Evolutionary conservation across 2,113 vertebrate genomes (phyloP).

Genomic region (Eonycteris spelaea): DNA sequence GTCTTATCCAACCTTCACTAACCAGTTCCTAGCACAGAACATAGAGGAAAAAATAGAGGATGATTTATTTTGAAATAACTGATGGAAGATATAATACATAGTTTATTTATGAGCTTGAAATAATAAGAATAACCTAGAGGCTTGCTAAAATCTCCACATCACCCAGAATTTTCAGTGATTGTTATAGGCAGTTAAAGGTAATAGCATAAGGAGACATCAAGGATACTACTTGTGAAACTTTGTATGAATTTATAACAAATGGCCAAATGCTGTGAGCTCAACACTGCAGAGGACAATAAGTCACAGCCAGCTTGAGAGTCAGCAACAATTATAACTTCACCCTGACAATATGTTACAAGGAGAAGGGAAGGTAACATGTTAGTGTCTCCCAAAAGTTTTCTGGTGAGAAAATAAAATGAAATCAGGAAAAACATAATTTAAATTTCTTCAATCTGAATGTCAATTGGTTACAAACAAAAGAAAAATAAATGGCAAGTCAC

Average conservation of each 20-base stretch:
- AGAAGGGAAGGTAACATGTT: conserved; percentile 3
- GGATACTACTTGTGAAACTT: background rate
- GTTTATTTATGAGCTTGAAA: background rate
- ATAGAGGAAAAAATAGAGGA: background rate
- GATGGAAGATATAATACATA: background rate
- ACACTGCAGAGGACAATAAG: background rate
- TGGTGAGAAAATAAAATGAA: conserved; percentile 43
- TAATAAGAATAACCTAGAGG: background rate
- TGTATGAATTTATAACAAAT: background rate
- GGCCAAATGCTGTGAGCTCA: background rate
- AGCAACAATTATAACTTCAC: background rate
- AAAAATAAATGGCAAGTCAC: background rate
- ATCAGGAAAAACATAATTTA: background rate
- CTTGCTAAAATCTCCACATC: background rate
- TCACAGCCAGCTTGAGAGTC: background rate
- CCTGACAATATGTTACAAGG: background rate
- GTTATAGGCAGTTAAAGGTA: background rate
- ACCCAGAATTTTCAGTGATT: background rate
- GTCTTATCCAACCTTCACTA: background rate
- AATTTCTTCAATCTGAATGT: conserved; percentile 24
- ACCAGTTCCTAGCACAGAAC: background rate
- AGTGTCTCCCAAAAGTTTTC: background rate
- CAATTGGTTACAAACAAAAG: background rate
- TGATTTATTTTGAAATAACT: background rate
- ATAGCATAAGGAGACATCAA: background rate